Percentiles rank a stretch among this genome's conserved stretches.
phyloP scores from a whole-genome alignment of 2,888 invertebrate species.

The Drosophila niveifrons region DNA sequence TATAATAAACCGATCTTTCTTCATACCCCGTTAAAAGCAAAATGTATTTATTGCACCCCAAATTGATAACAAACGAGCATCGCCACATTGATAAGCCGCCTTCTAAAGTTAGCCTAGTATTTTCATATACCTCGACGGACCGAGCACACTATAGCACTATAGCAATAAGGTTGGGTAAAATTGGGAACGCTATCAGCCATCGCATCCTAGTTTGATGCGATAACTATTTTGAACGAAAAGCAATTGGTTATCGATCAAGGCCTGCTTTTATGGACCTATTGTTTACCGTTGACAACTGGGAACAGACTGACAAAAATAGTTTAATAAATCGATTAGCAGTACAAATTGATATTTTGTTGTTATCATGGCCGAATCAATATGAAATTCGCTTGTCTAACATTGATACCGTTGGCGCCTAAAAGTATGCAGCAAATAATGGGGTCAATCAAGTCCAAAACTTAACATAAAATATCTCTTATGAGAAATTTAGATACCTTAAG shows the following conservation, averaged over 20 bases:
- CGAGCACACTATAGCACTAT: neutral
- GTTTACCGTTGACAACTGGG: slow-evolving; percentile 5
- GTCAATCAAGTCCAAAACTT: neutral
- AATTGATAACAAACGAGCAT: slow-evolving; percentile 32
- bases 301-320: neutral
- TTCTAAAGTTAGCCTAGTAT: slow-evolving; percentile 22
- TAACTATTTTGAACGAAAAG: slow-evolving; percentile 22
- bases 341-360: neutral
- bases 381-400: neutral
- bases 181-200: slow-evolving; percentile 34
- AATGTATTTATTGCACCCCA: slow-evolving; percentile 18
- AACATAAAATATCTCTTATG: neutral
- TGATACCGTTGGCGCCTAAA: neutral
- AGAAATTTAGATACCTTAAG: no score
- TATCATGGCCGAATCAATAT: neutral
- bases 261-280: neutral
- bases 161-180: slow-evolving; percentile 16
- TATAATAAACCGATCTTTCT: slow-evolving; percentile 23
- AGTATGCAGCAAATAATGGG: neutral
- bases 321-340: slow-evolving; percentile 1
- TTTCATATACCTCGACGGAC: slow-evolving; percentile 13
- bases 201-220: neutral
- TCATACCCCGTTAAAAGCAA: neutral
- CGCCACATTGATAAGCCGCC: slow-evolving; percentile 43
- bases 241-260: neutral